Evolutionary conservation across 2,888 invertebrate genomes (phyloP), one percentile per base, ranked within the genome.

Genomic region (Timema podura): DNA sequence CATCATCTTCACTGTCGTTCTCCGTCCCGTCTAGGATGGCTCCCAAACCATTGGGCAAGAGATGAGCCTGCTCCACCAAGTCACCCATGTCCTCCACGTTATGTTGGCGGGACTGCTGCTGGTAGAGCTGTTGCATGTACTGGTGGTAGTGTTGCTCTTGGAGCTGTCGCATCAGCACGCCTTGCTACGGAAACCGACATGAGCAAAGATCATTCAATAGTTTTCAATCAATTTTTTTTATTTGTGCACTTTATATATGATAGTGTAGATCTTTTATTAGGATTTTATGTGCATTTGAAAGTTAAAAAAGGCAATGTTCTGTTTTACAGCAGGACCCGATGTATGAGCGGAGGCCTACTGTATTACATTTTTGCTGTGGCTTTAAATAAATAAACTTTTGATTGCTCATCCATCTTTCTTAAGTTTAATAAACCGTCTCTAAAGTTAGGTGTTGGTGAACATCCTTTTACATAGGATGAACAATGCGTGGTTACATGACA

Each of bases 141-240:
- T 98, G 98, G 79, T 97, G 95, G 80, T 97, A 99, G 82, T 99
- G 99, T 79, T 99, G 97, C 77, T 98, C 98, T 82, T 99, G 99
- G 64, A 99, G 83, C 79, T 98, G 98, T 70, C 91, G 86, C 71
- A 99, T 95, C 46, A 99, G 85, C 59, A 94, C 88, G 0, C 93
- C 96, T 85, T 99, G 99, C 85, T 98, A 91, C 9, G 30, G 30
- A 30, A 30, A 30, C 44, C 61, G 30, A 59, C 61, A 61, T 9
- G 10, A 59, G 47, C n/a, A 46, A 64, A 51, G n/a, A 51, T 51
- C n/a, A 51, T 51, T 51, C 11, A 11, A 51, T 49, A 11, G 10
- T 49, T 49, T 11, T 11, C 10, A 49, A 6, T 15, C 6, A 10
- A 57, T 6, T 9, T 6, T 8, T 7, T 57, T 7, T 57, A 57